phyloP scores from a whole-genome alignment of 23 tunicate species.

The Trididemnum nubilum region DNA sequence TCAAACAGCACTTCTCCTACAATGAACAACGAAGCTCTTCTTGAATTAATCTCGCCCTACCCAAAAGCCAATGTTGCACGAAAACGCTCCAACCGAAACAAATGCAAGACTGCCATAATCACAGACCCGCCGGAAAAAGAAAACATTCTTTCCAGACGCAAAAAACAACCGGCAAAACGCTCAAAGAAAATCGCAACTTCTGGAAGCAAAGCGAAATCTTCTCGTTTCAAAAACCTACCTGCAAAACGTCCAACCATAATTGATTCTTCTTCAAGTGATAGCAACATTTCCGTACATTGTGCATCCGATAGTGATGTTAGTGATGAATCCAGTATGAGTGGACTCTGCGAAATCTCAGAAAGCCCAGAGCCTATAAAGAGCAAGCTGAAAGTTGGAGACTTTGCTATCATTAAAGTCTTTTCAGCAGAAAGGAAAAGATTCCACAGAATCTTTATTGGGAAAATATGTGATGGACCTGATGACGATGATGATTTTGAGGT shows the following conservation, averaged over 20 bases:
- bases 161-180: not conserved
- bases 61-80: conserved; percentile 10
- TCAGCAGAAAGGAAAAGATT: conserved; percentile 5
- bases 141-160: conserved; percentile 12
- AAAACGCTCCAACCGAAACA: conserved; percentile 20
- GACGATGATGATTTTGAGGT: conserved; percentile 14
- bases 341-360: conserved; percentile 1
- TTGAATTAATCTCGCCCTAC: not conserved
- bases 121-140: conserved; percentile 11
- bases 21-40: not conserved
- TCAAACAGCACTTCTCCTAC: not conserved
- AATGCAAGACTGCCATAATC: conserved; percentile 7
- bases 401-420: conserved; percentile 24
- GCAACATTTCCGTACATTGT: conserved; percentile 5
- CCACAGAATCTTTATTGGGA: conserved; percentile 14
- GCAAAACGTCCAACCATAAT: not conserved
- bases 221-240: not conserved
- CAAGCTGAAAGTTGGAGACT: conserved; percentile 12
- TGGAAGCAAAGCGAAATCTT: not conserved
- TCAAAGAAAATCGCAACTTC: not conserved
- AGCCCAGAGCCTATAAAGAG: not conserved
- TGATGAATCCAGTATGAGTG: conserved; percentile 9
- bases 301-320: conserved; percentile 15
- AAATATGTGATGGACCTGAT: conserved; percentile 21
- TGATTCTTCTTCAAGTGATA: not conserved